Base-by-base conservation (phyloP, 2,888 invertebrate genomes). In the Steromphala cineraria region DNA sequence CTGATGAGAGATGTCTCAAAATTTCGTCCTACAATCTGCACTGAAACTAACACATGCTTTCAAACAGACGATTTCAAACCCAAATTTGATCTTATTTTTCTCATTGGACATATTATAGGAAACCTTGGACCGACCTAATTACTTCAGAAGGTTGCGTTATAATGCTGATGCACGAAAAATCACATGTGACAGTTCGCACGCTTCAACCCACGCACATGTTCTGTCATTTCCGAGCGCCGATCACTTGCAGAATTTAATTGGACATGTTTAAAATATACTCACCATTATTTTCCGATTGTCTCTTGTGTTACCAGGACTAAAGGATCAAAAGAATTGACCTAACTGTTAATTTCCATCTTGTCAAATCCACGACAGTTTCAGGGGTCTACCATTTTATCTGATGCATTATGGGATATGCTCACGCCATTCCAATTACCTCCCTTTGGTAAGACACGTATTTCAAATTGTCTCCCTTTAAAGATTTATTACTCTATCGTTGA, bases 101-200 rank as follows among this genome's bases (percentile, higher is more conserved):
- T 10, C 46, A 46, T 46, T 1, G 7, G 13, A 8, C 4, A 46
- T 1, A 46, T 46, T 8, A 36, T 36, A 36, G 36, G 8, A 8
- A 46, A 46, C 7, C 46, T 5, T 13, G 46, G 13, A 46, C 1
- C 13, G 7, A 46, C 13, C 7, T 46, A 8, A 46, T 10, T 4
- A 46, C 46, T 5, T 46, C 10, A 46, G 46, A 46, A 8, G 36
- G 46, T 46, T 13, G 46, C 46, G 7, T 13, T 46, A 46, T 46
- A 46, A 46, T 46, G 46, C 46, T 46, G 46, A 46, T 46, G 46
- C 62, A 62, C 62, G 62, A 62, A 13, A 62, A 24, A 21, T 62
- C 62, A 62, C 62, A 62, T 62, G 62, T 62, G 62, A 62, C 62
- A 62, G 62, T 62, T 62, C 62, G 62, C 62, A 62, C 62, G 62